phyloP scores from a whole-genome alignment of 2,888 invertebrate species.

The Penaeus monodon region DNA sequence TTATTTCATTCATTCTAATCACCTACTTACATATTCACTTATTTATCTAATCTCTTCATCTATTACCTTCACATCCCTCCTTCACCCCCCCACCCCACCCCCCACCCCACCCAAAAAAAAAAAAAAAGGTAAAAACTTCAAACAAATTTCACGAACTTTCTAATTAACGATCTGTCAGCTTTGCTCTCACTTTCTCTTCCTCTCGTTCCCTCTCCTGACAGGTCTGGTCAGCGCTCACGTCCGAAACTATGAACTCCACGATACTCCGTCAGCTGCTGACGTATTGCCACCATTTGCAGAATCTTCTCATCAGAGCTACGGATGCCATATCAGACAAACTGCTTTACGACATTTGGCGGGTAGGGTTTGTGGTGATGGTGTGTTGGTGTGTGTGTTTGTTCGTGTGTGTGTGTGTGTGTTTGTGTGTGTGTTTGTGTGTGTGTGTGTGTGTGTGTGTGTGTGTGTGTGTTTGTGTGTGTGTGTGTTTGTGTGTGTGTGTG shows the following conservation, averaged over 20 bases:
- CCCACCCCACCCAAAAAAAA: no score
- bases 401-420: not conserved
- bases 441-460: no score
- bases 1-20: not conserved
- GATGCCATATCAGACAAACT: slow-evolving; percentile 67
- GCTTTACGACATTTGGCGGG: slow-evolving; percentile 66
- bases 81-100: no score
- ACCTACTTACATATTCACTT: no score
- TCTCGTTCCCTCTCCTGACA: slow-evolving; percentile 11
- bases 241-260: slow-evolving; percentile 65
- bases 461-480: no score
- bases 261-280: slow-evolving; percentile 67
- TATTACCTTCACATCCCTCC: no score
- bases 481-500: no score
- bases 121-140: not conserved
- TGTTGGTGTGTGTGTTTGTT: not conserved
- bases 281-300: slow-evolving; percentile 67
- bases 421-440: no score
- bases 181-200: not conserved
- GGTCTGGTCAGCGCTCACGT: slow-evolving; percentile 65
- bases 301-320: slow-evolving; percentile 68
- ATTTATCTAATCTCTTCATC: no score
- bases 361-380: slow-evolving; percentile 59
- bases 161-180: not conserved
- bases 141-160: not conserved